Conservation (phyloP, 2,888 invertebrate species). For the Periphyllus acericola region DNA sequence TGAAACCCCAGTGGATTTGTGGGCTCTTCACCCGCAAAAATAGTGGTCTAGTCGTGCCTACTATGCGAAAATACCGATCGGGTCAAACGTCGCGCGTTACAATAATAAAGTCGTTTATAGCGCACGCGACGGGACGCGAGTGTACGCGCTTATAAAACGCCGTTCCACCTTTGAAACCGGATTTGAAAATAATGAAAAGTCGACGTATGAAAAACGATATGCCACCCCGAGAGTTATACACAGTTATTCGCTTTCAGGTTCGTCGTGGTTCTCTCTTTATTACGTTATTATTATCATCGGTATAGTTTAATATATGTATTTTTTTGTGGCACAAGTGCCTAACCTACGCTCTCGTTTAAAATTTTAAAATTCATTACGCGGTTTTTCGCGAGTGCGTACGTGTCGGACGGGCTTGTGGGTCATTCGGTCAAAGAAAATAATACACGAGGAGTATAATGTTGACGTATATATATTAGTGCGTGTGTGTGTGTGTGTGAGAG, state of each 20-base stretch:
- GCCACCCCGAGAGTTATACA: neutral
- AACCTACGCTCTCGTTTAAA: conserved; percentile 4
- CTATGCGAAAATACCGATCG: too few species aligned
- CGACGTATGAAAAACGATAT: neutral
- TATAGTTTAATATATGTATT: too few species aligned
- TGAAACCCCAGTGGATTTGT: too few species aligned
- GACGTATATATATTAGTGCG: neutral
- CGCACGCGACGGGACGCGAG: neutral
- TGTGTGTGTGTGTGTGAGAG: neutral
- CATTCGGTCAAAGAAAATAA: conserved; percentile 51
- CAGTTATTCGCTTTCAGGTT: neutral
- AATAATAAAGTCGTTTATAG: neutral
- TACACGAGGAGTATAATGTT: neutral
- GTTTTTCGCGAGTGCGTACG: neutral
- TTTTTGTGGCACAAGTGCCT: too few species aligned
- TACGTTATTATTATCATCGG: neutral
- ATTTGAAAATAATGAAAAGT: neutral
- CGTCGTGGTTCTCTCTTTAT: neutral
- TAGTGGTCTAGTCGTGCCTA: too few species aligned
- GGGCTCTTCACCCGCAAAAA: too few species aligned
- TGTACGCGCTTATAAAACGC: neutral
- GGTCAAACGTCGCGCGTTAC: too few species aligned
- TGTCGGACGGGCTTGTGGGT: conserved; percentile 18
- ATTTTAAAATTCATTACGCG: conserved; percentile 46
- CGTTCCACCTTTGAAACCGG: neutral